Percentiles rank a stretch among this genome's conserved stretches.
Conservation (phyloP, 2,888 invertebrate genomes). For the Endomychus coccineus region DNA sequence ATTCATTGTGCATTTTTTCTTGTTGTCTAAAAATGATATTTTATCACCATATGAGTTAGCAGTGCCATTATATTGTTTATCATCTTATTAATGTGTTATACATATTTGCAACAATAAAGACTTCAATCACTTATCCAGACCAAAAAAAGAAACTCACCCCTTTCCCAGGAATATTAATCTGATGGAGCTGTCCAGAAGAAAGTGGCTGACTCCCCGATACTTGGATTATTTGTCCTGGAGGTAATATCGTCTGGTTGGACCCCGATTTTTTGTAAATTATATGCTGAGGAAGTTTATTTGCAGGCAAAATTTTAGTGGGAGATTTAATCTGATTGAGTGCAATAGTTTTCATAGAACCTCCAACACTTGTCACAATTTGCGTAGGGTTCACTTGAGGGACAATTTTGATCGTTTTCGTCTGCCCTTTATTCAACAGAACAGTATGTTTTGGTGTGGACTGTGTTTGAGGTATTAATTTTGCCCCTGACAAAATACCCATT, state of each 20-base stretch:
- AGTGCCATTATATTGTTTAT: too few species aligned
- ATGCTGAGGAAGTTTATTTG: slow-evolving; percentile 50
- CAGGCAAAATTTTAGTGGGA: slow-evolving; percentile 63
- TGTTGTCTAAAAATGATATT: too few species aligned
- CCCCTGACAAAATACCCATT: slow-evolving; percentile 50
- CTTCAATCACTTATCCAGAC: background rate
- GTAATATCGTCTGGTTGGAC: slow-evolving; percentile 41
- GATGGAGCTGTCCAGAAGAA: slow-evolving; percentile 54
- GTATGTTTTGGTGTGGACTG: slow-evolving; percentile 43
- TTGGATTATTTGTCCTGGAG: slow-evolving; percentile 38
- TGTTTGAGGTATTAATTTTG: slow-evolving; percentile 44
- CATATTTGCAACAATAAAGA: too few species aligned
- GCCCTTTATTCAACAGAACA: slow-evolving; percentile 36
- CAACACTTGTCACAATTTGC: slow-evolving; percentile 9
- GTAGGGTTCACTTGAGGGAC: slow-evolving; percentile 30
- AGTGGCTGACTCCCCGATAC: slow-evolving; percentile 38
- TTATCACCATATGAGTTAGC: too few species aligned
- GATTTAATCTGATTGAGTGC: slow-evolving; percentile 45
- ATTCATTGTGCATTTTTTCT: too few species aligned
- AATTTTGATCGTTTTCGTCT: slow-evolving; percentile 38
- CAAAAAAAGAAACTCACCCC: slow-evolving; percentile 46
- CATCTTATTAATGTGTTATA: too few species aligned
- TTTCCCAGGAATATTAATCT: slow-evolving; percentile 64
- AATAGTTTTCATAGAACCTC: slow-evolving; percentile 9
- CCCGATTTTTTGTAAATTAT: slow-evolving; percentile 48